These are phyloP conservation scores for Thysanoteuthis rhombus DNA, from an alignment of 2,888 invertebrate species.

Conservation along the genomic window DNA sequence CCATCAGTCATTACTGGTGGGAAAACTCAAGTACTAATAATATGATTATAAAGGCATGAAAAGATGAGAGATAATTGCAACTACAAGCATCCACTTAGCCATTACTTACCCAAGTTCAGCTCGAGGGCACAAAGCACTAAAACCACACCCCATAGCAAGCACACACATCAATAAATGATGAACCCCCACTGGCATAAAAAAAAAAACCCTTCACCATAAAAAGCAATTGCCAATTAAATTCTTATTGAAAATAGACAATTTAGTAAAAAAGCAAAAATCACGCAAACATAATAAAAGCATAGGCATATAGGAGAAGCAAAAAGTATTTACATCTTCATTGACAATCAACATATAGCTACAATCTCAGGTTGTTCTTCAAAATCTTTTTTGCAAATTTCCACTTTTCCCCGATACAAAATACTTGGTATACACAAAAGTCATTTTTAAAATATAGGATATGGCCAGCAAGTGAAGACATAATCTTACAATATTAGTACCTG, in stretches of 20 bases:
- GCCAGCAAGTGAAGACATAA: too few relatives aligned
- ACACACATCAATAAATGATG: background rate
- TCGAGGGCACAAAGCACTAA: background rate
- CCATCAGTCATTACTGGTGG: background rate
- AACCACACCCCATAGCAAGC: background rate
- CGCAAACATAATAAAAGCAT: background rate
- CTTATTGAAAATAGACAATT: background rate
- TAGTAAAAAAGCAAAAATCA: background rate
- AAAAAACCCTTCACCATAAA: background rate
- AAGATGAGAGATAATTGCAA: background rate
- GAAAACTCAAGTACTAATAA: background rate
- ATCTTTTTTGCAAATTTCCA: too few relatives aligned
- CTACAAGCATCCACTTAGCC: background rate
- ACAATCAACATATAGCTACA: too few relatives aligned
- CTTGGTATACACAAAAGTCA: too few relatives aligned
- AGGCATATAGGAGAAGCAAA: background rate
- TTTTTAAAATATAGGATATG: too few relatives aligned
- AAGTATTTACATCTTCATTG: background rate
- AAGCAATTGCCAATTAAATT: background rate
- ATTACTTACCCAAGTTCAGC: background rate
- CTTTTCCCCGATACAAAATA: too few relatives aligned
- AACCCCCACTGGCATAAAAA: background rate
- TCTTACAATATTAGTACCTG: too few relatives aligned
- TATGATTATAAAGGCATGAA: background rate
- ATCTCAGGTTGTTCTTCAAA: too few relatives aligned